Conservation (phyloP, 2,797 vertebrate genomes). For the Gallinago solitaria region DNA sequence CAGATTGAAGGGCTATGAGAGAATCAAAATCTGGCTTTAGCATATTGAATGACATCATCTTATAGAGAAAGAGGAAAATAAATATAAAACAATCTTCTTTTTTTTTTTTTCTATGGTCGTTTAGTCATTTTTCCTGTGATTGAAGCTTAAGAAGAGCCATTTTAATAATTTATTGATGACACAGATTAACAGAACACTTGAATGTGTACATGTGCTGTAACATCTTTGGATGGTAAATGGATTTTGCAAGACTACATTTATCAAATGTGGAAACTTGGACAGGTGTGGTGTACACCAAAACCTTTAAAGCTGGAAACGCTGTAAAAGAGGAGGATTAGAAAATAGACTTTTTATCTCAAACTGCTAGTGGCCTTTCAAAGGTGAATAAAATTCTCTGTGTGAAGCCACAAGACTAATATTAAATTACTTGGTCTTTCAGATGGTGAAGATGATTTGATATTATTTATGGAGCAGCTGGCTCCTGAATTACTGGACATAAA, state of each 20-base stretch:
- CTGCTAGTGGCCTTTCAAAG: background rate
- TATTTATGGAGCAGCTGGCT: conserved; percentile 41
- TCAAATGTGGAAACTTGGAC: background rate
- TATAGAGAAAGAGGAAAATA: background rate
- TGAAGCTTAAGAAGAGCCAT: background rate
- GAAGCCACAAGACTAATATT: background rate
- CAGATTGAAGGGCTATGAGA: background rate
- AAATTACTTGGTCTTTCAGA: conserved; percentile 16
- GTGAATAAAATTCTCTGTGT: background rate
- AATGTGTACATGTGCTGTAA: background rate
- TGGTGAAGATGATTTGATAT: conserved; percentile 2
- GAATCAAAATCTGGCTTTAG: background rate
- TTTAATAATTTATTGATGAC: background rate
- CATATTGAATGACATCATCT: background rate
- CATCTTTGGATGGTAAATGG: background rate
- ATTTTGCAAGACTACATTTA: background rate
- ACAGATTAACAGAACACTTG: background rate
- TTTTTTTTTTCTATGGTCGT: background rate
- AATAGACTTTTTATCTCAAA: background rate
- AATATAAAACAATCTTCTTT: background rate
- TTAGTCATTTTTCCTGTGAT: background rate
- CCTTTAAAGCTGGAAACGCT: background rate
- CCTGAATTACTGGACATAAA: conserved; percentile 20
- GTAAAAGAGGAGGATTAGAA: background rate
- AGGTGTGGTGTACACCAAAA: background rate